phyloP scores from a whole-genome alignment of 1,140 invertebrate genomes.

The Halyomorpha halys region DNA sequence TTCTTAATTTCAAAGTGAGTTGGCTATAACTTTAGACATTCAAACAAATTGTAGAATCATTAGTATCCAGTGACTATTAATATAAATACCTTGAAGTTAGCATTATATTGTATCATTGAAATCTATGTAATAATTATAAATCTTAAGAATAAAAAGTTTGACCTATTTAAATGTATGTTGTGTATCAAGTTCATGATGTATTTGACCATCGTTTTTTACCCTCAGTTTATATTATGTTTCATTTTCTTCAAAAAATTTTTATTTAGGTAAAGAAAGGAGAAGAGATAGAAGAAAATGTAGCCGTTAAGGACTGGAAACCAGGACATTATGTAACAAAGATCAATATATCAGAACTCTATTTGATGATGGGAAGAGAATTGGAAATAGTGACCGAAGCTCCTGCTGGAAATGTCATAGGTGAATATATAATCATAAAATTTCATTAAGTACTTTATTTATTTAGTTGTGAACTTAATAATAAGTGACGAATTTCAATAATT shows the following conservation, averaged over 20 bases:
- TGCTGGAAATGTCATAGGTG: conserved; percentile 80
- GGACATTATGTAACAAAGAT: conserved; percentile 53
- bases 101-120: too few species aligned
- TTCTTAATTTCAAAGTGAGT: too few species aligned
- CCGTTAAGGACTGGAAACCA: conserved; percentile 53
- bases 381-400: conserved; percentile 66
- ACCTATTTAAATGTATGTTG: not conserved
- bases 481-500: not conserved
- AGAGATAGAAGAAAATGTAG: conserved; percentile 42
- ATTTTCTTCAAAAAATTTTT: too few species aligned
- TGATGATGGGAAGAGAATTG: conserved; percentile 90
- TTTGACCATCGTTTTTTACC: not conserved
- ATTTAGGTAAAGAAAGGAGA: conserved; percentile 35
- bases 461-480: not conserved
- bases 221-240: conserved; percentile 3
- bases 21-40: too few species aligned
- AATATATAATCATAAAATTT: not conserved
- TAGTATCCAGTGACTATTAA: too few species aligned
- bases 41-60: too few species aligned
- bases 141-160: too few species aligned
- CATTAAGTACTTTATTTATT: conserved; percentile 17
- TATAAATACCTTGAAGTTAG: too few species aligned
- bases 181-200: not conserved
- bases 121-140: too few species aligned
- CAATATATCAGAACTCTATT: conserved; percentile 61